phyloP scores from a whole-genome alignment of 2,113 vertebrate genomes.

The Corythoichthys haematopterus region DNA sequence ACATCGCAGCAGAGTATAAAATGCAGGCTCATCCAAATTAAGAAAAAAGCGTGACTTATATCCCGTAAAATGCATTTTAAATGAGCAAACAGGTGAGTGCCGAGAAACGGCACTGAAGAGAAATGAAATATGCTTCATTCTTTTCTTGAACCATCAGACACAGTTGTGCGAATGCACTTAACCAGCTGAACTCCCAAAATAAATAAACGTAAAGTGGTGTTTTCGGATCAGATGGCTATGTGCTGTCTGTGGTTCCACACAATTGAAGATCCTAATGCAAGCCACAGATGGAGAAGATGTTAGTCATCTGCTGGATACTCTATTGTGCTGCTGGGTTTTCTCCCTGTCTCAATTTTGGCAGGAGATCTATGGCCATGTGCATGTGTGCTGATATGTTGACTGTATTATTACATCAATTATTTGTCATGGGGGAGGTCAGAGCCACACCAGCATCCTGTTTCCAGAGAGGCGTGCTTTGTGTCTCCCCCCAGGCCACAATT shows the following conservation, averaged over 20 bases:
- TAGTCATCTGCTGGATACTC: constrained; percentile 37
- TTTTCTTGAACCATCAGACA: constrained; percentile 22
- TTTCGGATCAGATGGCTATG: constrained; percentile 28
- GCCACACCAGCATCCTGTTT: constrained; percentile 76
- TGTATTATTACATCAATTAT: constrained; percentile 75
- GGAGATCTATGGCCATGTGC: constrained; percentile 69
- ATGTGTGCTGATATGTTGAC: constrained; percentile 76
- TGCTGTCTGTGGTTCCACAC: constrained; percentile 10
- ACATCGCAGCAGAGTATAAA: too few species aligned
- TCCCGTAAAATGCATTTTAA: constrained; percentile 11
- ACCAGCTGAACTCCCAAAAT: constrained; percentile 13
- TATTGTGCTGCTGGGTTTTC: constrained; percentile 51
- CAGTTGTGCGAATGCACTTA: constrained; percentile 8
- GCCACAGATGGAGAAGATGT: constrained; percentile 37
- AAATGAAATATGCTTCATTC: constrained; percentile 12
- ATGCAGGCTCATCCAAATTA: too few species aligned
- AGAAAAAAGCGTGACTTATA: too few species aligned
- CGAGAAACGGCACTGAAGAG: constrained; percentile 6
- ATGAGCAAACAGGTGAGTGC: constrained; percentile 10
- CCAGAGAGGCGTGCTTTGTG: constrained; percentile 70
- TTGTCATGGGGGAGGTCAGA: constrained; percentile 71
- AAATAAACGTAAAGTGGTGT: constrained; percentile 10
- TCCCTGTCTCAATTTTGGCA: constrained; percentile 49
- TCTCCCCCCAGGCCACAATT: constrained; percentile 80
- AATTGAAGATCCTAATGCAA: constrained; percentile 14